Base-by-base conservation (phyloP, 2,888 invertebrate genomes). In the Leptarthrus brevirostris region DNA sequence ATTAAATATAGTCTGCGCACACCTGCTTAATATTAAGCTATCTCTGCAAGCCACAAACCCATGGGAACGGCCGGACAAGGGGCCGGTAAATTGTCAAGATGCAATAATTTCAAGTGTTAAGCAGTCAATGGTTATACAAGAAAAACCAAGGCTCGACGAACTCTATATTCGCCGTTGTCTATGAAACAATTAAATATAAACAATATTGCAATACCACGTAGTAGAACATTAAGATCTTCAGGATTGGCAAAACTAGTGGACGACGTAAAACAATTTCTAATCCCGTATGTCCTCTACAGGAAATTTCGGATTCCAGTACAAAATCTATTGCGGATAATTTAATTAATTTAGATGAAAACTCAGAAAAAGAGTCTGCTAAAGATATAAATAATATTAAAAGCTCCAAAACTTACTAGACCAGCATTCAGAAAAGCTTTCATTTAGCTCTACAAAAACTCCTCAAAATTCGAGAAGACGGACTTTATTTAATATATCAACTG, bases 401-500 rank as follows among this genome's bases (percentile, higher is more conserved):
- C 5, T 24, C 40, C 20, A 36, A n/a, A 74, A 47, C 8, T 54
- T 77, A 40, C 34, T 75, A 0, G 80, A 80, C n/a, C 81, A 81
- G 22, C 78, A 79, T 26, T 78, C 79, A 0, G 76, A 79, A 2
- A 72, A 79, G 3, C 76, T 79, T 1, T 66, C 81, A 6, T 85
- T 85, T 40, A 83, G 78, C 74, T 85, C 85, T 2, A 81, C 81
- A 0, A 81, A 82, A 14, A 76, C 80, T 36, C 83, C 83, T 0
- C 74, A 73, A 3, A 78, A 75, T 1, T 78, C 77, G 70, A 80
- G 79, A 16, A 80, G 85, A 4, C 81, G 82, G 3, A 81, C 83
- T 0, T 74, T 83, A 0, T 82, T 81, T 36, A 83, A 82, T 75
- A 79, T 83, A 2, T 82, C 84, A 10, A 81, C 84, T 82, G 83